A percentile compares a stretch with the other conserved stretches of the same genome.
Evolutionary conservation across 1,140 invertebrate genomes (phyloP).

Genomic region (Carposina sasakii): DNA sequence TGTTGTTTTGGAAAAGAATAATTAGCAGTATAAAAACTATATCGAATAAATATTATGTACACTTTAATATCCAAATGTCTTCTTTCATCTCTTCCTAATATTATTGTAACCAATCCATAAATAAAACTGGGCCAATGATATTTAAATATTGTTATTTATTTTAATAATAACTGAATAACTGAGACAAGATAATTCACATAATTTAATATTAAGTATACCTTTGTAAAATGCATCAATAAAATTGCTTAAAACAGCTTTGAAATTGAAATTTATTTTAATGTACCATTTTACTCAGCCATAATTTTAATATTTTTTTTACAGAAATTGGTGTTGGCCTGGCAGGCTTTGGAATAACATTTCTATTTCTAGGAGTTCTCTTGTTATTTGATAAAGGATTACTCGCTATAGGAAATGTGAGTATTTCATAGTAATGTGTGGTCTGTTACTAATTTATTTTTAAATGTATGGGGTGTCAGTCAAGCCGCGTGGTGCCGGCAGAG

Average conservation of each 20-base stretch:
- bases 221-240: not conserved
- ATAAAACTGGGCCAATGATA: not conserved
- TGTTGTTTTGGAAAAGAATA: no score
- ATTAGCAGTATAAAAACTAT: no score
- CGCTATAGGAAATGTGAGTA: constrained; percentile 96
- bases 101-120: no score
- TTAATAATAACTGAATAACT: not conserved
- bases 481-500: no score
- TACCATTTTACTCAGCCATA: no score
- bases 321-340: constrained; percentile 98
- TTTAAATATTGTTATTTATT: not conserved
- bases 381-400: constrained; percentile 98
- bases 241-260: not conserved
- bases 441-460: no score
- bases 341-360: constrained; percentile 95
- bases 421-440: no score
- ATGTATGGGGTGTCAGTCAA: no score
- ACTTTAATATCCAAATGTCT: no score
- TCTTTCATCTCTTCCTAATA: no score
- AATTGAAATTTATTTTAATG: not conserved
- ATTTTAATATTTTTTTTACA: constrained; percentile 67
- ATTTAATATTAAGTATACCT: not conserved
- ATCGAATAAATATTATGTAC: no score
- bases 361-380: constrained; percentile 95
- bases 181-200: not conserved